Evolutionary conservation across 2,888 invertebrate species (phyloP), one percentile per base, ranked within the genome.

Genomic region (Agrotis exclamationis): DNA sequence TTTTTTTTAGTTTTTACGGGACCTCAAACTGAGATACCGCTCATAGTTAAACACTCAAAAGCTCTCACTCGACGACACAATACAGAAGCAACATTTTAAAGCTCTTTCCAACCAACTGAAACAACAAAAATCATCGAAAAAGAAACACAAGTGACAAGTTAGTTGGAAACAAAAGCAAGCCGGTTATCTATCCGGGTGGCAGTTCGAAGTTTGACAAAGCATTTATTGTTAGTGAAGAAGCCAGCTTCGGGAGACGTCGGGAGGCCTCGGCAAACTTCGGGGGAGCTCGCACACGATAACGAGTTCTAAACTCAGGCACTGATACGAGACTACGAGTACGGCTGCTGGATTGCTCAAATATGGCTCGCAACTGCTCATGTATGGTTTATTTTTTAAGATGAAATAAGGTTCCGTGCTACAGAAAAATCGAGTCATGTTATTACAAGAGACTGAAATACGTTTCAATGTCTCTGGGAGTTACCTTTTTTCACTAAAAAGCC

Each of bases 161-260:
- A 63, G 57, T 70, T 76, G 79, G 87, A 88, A 92, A 93, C 93
- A 93, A 93, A 93, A 88, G 89, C 89, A 89, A 91, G 89, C 91
- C 87, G 85, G 91, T 93, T 94, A 94, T 93, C 93, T 92, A 88
- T 77, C 73, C 54, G 74, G 74, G 18, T 66, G 59, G 79, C 65
- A 75, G 81, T 88, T 83, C 84, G 80, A 92, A 95, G 90, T 94
- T 95, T 93, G 93, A 93, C 93, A 94, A 93, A 94, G 91, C 93
- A 91, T 93, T 95, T 94, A 93, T 94, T 94, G 93, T 94, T 90
- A 86, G 91, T 85, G 88, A 91, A 93, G 91, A 91, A 91, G 88
- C 87, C 86, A 16, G 66, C 84, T 86, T 84, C 80, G 70, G 57
- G 70, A 53, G 78, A 85, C 84, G 84, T 84, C 79, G 74, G 68